phyloP scores from a whole-genome alignment of 35 echinoderm and acorn worm species.

The Nesometra sesokonis region DNA sequence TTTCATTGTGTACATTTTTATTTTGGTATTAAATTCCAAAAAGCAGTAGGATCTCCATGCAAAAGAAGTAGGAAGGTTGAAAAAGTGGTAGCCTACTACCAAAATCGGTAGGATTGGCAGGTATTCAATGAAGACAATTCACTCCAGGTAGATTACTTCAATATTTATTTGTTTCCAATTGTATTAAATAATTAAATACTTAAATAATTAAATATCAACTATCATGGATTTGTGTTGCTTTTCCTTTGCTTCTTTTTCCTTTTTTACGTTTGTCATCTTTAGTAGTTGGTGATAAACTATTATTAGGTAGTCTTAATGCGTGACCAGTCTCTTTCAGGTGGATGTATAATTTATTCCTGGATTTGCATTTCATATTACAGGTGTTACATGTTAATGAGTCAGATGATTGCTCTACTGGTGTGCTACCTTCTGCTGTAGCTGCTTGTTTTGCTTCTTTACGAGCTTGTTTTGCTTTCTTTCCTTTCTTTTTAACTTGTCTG shows the following conservation, averaged over 20 bases:
- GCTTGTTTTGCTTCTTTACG: slow-evolving; percentile 26
- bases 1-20: no score
- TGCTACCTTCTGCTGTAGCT: not conserved
- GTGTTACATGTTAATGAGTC: slow-evolving; percentile 49
- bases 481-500: slow-evolving; percentile 24
- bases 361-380: slow-evolving; percentile 55
- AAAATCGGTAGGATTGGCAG: no score
- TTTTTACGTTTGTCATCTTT: not conserved
- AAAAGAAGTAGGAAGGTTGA: no score
- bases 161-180: not conserved
- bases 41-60: no score
- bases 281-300: not conserved
- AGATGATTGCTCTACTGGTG: not conserved
- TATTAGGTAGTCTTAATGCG: slow-evolving; percentile 33
- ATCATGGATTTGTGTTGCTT: not conserved
- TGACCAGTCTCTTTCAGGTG: slow-evolving; percentile 85
- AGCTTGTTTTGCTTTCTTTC: slow-evolving; percentile 44
- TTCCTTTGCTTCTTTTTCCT: not conserved
- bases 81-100: no score
- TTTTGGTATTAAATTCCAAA: no score
- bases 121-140: no score
- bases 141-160: no score
- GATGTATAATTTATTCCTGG: slow-evolving; percentile 74
- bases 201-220: not conserved
- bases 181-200: not conserved